phyloP scores from a whole-genome alignment of 2,888 invertebrate genomes.

The Plebejus argus region DNA sequence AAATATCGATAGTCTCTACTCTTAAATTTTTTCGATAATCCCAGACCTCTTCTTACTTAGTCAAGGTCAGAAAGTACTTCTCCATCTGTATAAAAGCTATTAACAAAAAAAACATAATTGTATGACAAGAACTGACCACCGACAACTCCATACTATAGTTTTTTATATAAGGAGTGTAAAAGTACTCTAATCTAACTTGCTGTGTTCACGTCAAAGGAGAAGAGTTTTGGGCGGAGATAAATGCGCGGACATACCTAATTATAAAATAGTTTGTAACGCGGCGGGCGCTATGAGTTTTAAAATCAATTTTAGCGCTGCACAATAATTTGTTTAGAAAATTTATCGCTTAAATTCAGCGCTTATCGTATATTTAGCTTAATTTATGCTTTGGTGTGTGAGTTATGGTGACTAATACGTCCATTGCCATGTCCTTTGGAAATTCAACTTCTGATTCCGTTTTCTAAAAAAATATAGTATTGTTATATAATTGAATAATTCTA shows the following conservation, averaged over 20 bases:
- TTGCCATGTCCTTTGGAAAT: not conserved
- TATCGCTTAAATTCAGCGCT: slow-evolving; percentile 11
- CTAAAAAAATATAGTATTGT: not conserved
- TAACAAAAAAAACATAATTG: too few relatives aligned
- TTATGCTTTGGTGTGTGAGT: slow-evolving; percentile 1
- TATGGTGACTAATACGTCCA: not conserved
- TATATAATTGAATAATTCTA: too few relatives aligned
- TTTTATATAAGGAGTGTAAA: not conserved
- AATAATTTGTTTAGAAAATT: slow-evolving; percentile 11
- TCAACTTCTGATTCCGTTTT: not conserved
- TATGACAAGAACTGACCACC: not conserved
- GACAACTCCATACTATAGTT: not conserved
- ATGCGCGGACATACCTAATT: slow-evolving; percentile 52
- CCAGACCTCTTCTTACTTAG: not conserved
- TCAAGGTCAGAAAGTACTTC: not conserved
- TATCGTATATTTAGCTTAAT: slow-evolving; percentile 18
- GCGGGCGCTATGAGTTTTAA: slow-evolving; percentile 29
- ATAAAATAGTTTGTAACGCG: slow-evolving; percentile 43
- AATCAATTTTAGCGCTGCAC: slow-evolving; percentile 30
- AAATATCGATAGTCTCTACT: not conserved
- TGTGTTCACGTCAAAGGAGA: slow-evolving; percentile 38
- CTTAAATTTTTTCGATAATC: not conserved
- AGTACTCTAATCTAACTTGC: slow-evolving; percentile 37
- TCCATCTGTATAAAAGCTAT: too few relatives aligned
- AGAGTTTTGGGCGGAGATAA: slow-evolving; percentile 69